phyloP scores from a whole-genome alignment of 2,888 invertebrate species.

The Oligia fasciuncula region DNA sequence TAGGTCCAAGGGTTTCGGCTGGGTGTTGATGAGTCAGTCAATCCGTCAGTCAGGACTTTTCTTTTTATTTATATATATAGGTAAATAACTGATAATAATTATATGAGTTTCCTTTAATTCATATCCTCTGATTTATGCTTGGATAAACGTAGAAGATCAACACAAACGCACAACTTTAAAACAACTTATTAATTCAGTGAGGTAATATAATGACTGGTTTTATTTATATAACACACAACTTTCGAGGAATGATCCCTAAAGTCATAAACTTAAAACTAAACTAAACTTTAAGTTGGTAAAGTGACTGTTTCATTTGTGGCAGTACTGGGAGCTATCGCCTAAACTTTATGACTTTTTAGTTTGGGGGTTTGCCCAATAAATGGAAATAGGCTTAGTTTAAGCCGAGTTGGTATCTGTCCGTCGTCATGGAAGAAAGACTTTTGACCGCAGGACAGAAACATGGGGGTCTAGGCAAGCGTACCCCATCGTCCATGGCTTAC shows the following conservation, averaged over 20 bases:
- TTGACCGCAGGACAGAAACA: background rate
- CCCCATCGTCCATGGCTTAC: too few species aligned
- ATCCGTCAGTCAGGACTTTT: too few species aligned
- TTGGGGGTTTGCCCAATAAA: constrained; percentile 15
- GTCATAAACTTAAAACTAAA: background rate
- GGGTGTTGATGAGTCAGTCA: too few species aligned
- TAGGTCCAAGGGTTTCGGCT: too few species aligned
- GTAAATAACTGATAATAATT: background rate
- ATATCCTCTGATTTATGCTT: background rate
- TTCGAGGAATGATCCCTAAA: constrained; percentile 11
- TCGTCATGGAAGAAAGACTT: background rate
- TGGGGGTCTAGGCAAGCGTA: too few species aligned
- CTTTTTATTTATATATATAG: too few species aligned
- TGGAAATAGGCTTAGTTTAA: constrained; percentile 17
- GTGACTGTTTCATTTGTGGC: constrained; percentile 6
- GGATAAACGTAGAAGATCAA: background rate
- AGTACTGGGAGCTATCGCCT: background rate
- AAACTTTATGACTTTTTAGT: constrained; percentile 7
- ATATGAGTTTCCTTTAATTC: constrained; percentile 11
- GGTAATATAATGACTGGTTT: background rate
- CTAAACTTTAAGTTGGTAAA: background rate
- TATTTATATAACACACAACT: constrained; percentile 6
- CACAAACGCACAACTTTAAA: background rate
- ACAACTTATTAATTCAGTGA: background rate
- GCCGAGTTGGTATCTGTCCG: background rate